Evolutionary conservation across 2,113 vertebrate genomes (phyloP).

Genomic region (Anhinga anhinga): DNA sequence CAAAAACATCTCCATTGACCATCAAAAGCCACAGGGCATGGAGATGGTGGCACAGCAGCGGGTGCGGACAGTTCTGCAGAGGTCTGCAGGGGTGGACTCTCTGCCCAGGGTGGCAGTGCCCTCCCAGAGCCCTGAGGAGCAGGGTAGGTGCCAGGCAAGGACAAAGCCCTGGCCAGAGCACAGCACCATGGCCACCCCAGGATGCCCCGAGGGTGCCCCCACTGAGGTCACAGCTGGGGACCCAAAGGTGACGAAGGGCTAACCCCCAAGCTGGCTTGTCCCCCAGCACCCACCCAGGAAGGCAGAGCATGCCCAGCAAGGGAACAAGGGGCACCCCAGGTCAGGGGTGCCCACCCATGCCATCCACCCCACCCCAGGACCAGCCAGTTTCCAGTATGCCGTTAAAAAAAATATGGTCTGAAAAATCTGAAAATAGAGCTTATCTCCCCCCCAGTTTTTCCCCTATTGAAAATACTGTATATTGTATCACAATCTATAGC

Average conservation of each 20-base stretch:
- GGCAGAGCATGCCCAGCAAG: not conserved
- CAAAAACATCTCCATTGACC: not conserved
- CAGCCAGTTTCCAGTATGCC: not conserved
- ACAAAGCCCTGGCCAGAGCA: not conserved
- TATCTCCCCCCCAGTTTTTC: not conserved
- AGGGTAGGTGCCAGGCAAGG: accelerated
- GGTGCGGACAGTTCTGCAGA: not conserved
- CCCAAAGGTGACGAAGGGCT: not conserved
- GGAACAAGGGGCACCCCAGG: accelerated
- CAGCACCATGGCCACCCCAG: not conserved
- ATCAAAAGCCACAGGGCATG: not conserved
- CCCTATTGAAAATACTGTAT: slow-evolving; percentile 56
- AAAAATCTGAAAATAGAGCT: slow-evolving; percentile 64
- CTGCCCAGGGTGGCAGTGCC: not conserved
- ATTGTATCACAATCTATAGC: slow-evolving; percentile 26
- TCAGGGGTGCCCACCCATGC: not conserved
- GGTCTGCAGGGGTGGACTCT: too few species aligned
- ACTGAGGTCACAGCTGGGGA: not conserved
- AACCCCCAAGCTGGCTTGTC: accelerated
- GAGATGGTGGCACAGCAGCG: accelerated
- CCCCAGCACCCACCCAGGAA: not conserved
- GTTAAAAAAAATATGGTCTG: slow-evolving; percentile 40
- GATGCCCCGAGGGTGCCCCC: not conserved
- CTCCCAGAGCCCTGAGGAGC: not conserved
- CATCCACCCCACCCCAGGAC: not conserved